Evolutionary conservation across 1,140 invertebrate species (phyloP), one percentile per base, ranked within the genome.

Genomic region (Pomphorhynchus laevis): DNA sequence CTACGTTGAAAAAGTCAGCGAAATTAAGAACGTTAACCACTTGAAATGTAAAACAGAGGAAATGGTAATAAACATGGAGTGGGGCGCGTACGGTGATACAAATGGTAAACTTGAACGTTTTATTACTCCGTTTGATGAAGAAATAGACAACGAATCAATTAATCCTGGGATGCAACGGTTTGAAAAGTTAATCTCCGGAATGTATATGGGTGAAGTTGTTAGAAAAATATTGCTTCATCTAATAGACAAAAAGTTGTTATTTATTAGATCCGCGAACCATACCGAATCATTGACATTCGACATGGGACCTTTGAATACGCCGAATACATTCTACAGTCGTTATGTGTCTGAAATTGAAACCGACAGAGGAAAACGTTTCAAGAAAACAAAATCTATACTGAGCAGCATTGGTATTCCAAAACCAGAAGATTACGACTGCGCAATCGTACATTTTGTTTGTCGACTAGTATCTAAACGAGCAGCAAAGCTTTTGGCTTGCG

Each of bases 331-430:
- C 54, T 75, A 74, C 56, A 91, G 84, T 0, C 86, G 89, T 67
- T 89, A 76, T 53, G 72, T 95, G 1, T 93, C 82, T 1, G 79
- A 89, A 63, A 86, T 95, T 39, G 79, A 86, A 55, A 70, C 59
- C 66, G 68, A 51, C 54, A 50, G 8, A 43, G 43, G 44, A 16
- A 45, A 55, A 55, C 50, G 69, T 34, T 79, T 69, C 52, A 65
- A 62, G 1, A 74, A 72, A 48, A 84, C 76, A 45, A 68, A 69
- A 47, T 67, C 71, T 47, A 70, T 89, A 20, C 59, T 86, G 32
- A 70, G 74, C 38, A 73, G 86, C 55, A 62, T 91, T 11, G 69
- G 69, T 43, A 49, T 79, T 21, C 64, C 66, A 20, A 67, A 71
- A 52, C 69, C 69, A 1, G 67, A 66, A 1, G 71, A 79, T 44